Evolutionary conservation across 2,888 invertebrate species (phyloP).

Genomic region (Pycnomerus fuliginosus): DNA sequence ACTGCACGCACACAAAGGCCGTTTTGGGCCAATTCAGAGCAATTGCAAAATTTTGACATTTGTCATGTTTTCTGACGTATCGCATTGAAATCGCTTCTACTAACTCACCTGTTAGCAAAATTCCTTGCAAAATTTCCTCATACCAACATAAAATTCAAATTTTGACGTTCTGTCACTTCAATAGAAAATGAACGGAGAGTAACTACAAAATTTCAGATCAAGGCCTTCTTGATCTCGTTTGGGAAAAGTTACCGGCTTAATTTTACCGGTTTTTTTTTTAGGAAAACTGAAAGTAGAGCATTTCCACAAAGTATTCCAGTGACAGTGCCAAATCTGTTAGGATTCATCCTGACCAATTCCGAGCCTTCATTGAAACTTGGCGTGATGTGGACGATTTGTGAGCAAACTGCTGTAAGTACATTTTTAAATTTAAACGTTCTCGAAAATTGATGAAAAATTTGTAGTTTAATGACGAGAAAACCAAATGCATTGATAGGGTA

Average conservation of each 20-base stretch:
- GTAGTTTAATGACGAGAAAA: constrained; percentile 50
- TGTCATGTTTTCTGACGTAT: too few species aligned
- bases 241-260: neutral
- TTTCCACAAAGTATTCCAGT: constrained; percentile 66
- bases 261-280: constrained; percentile 45
- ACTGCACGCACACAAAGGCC: too few species aligned
- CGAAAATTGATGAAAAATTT: constrained; percentile 14
- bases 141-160: constrained; percentile 1
- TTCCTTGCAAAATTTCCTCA: too few species aligned
- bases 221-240: neutral
- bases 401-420: constrained; percentile 51
- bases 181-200: too few species aligned
- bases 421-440: constrained; percentile 18
- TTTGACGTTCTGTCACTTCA: too few species aligned
- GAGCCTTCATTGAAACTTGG: constrained; percentile 56
- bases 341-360: constrained; percentile 71
- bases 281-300: constrained; percentile 69
- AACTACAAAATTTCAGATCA: neutral
- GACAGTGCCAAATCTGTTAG: constrained; percentile 66
- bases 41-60: too few species aligned
- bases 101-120: too few species aligned
- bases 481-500: constrained; percentile 55
- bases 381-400: constrained; percentile 59
- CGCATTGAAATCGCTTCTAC: too few species aligned
- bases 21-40: too few species aligned